Percentiles rank a stretch among this genome's conserved stretches.
Conservation (phyloP, 2,797 vertebrate genomes). For the Myotis vivesi region DNA sequence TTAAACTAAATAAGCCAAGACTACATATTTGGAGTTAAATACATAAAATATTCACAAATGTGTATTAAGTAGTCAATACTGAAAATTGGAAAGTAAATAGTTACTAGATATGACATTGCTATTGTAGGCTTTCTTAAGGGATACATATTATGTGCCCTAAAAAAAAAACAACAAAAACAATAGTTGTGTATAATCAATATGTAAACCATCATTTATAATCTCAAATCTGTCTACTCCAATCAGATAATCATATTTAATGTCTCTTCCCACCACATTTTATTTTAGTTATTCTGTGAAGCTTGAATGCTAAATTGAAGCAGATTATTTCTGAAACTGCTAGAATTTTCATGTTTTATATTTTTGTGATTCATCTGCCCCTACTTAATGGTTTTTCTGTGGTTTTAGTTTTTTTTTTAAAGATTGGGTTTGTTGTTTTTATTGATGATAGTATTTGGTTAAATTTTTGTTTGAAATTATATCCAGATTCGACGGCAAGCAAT, state of each 20-base stretch:
- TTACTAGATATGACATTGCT: not conserved
- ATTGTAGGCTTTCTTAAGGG: not conserved
- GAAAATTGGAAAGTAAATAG: not conserved
- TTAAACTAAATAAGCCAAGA: constrained; percentile 31
- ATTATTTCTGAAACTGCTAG: constrained; percentile 26
- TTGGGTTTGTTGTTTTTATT: constrained; percentile 23
- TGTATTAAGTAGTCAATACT: not conserved
- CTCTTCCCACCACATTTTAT: constrained; percentile 10
- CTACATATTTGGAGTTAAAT: constrained; percentile 18
- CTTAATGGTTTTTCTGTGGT: not conserved
- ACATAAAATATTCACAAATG: not conserved
- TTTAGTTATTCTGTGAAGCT: constrained; percentile 32
- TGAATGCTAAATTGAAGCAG: constrained; percentile 4
- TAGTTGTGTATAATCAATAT: not conserved
- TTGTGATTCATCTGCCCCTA: not conserved
- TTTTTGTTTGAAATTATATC: constrained; percentile 63
- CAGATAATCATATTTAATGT: not conserved
- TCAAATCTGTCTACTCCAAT: not conserved
- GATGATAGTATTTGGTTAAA: constrained; percentile 25
- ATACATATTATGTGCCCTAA: not conserved
- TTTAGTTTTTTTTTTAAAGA: constrained; percentile 46
- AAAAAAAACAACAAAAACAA: not conserved
- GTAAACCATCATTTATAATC: not conserved
- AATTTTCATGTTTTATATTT: constrained; percentile 1
- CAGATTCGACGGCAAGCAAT: constrained; percentile 98